Conservation (phyloP, 2,113 vertebrate species). For the Crotalus tigris region DNA sequence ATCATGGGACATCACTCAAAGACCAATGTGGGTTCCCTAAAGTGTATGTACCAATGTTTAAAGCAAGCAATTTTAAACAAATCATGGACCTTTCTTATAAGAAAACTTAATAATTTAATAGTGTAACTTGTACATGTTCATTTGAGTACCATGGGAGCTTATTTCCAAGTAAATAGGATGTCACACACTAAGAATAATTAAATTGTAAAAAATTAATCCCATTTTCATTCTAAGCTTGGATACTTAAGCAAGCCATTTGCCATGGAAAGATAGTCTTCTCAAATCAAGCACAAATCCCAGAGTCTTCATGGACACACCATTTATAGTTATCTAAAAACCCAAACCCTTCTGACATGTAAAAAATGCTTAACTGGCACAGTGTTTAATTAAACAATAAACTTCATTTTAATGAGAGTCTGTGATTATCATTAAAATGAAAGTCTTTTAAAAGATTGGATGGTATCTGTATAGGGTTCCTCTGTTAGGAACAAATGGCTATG, state of each 20-base stretch:
- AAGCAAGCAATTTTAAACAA: neutral
- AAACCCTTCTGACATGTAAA: neutral
- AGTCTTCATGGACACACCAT: neutral
- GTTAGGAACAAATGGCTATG: neutral
- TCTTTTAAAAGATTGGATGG: neutral
- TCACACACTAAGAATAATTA: neutral
- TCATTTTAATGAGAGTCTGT: neutral
- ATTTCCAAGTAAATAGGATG: neutral
- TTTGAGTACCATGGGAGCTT: neutral
- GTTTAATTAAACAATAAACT: neutral
- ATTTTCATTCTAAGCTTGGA: neutral
- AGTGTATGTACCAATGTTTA: neutral
- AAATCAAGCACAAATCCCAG: neutral
- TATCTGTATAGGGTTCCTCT: neutral
- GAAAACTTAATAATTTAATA: neutral
- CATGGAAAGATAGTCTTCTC: neutral
- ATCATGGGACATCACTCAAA: neutral
- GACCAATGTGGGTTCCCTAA: too few relatives aligned
- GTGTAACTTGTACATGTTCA: neutral
- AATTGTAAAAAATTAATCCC: neutral
- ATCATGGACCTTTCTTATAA: neutral
- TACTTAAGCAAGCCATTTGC: neutral
- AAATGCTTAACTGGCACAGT: neutral
- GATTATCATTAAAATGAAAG: neutral
- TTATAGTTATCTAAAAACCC: neutral